Evolutionary conservation across 2,888 invertebrate species (phyloP).

Genomic region (Oligia strigilis): DNA sequence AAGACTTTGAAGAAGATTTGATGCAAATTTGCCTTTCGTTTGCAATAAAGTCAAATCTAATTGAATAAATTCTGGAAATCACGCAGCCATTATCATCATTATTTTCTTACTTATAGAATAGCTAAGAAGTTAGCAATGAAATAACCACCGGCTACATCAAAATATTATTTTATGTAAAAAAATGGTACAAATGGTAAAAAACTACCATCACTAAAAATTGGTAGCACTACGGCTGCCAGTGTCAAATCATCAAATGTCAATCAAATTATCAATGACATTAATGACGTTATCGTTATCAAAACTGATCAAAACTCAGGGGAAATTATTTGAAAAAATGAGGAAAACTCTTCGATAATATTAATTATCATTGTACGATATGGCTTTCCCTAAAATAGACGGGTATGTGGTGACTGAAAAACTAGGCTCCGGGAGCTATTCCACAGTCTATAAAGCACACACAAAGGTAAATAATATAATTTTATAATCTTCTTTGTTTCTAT

Average conservation of each 20-base stretch:
- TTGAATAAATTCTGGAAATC: not conserved
- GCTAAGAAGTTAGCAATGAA: not conserved
- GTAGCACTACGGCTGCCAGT: slow-evolving; percentile 1
- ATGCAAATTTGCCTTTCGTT: not conserved
- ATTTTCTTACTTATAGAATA: not conserved
- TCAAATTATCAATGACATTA: not conserved
- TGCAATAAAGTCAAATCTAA: not conserved
- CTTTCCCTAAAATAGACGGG: slow-evolving; percentile 91
- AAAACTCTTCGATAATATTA: slow-evolving; percentile 24
- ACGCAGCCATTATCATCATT: not conserved
- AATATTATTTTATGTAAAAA: not conserved
- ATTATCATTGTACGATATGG: slow-evolving; percentile 77
- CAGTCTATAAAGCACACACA: slow-evolving; percentile 94
- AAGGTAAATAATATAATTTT: slow-evolving; percentile 85
- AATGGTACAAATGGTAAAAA: not conserved
- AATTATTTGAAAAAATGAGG: slow-evolving; percentile 46
- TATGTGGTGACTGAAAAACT: slow-evolving; percentile 94
- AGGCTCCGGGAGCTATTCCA: slow-evolving; percentile 96
- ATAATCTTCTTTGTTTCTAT: slow-evolving; percentile 30
- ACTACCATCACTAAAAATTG: slow-evolving; percentile 3
- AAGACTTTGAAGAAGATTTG: too few relatives aligned
- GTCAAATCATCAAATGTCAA: slow-evolving; percentile 7
- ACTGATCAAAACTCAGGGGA: slow-evolving; percentile 16
- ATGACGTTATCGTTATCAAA: slow-evolving; percentile 35
- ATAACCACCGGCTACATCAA: not conserved